Conservation (phyloP, 2,113 vertebrate species). For the Galemys pyrenaicus region DNA sequence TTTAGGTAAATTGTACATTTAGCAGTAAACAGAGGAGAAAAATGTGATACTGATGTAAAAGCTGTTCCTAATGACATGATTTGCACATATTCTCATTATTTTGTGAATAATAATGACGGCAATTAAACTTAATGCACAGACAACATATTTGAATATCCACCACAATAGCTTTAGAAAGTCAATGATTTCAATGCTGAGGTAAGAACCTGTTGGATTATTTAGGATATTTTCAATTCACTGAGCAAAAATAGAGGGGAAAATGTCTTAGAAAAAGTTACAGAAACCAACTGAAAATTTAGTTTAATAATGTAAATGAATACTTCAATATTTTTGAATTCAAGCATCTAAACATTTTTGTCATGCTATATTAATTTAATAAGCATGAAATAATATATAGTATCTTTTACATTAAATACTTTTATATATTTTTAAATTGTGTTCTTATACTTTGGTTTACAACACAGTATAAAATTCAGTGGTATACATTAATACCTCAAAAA, state of each 20-base stretch:
- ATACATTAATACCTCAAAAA: too few species aligned
- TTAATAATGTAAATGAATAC: constrained; percentile 54
- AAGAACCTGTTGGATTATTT: constrained; percentile 72
- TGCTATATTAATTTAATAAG: not conserved
- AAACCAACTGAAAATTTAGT: constrained; percentile 69
- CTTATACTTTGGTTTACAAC: too few species aligned
- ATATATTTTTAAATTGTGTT: not conserved
- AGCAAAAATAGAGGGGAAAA: constrained; percentile 67
- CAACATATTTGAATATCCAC: constrained; percentile 78
- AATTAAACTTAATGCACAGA: constrained; percentile 81
- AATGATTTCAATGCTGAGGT: constrained; percentile 65
- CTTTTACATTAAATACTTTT: not conserved
- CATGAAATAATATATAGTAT: not conserved
- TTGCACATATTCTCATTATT: constrained; percentile 78
- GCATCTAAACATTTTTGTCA: constrained; percentile 14
- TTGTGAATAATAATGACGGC: constrained; percentile 82
- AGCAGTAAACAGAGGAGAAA: constrained; percentile 83
- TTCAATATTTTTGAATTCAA: constrained; percentile 59
- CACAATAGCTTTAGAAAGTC: constrained; percentile 74
- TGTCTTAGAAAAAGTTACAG: constrained; percentile 45
- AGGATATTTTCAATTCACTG: constrained; percentile 67
- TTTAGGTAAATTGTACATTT: constrained; percentile 82
- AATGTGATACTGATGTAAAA: constrained; percentile 77
- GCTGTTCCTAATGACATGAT: constrained; percentile 75
- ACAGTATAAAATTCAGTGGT: too few species aligned